phyloP scores from a whole-genome alignment of 2,888 invertebrate genomes.

The Idaea aversata region DNA sequence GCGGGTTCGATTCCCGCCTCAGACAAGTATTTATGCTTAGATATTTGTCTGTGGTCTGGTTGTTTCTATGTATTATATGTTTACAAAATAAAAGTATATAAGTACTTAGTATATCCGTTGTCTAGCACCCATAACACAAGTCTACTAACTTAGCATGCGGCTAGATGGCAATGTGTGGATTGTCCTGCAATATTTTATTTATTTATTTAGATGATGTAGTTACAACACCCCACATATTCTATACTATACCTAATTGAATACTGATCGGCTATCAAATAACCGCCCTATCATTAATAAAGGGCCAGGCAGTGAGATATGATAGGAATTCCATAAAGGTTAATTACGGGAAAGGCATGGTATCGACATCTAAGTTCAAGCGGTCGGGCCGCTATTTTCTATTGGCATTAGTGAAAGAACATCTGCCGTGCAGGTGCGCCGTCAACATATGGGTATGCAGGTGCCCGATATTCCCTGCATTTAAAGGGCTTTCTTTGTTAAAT shows the following conservation, averaged over 20 bases:
- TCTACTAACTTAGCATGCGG: too few relatives aligned
- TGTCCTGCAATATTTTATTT: too few relatives aligned
- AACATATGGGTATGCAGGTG: conserved; percentile 39
- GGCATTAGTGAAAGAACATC: conserved; percentile 44
- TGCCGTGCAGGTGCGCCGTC: conserved; percentile 63
- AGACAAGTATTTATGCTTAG: too few relatives aligned
- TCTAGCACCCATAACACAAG: too few relatives aligned
- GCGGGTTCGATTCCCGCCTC: too few relatives aligned
- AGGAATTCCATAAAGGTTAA: neutral
- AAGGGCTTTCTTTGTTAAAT: conserved; percentile 16
- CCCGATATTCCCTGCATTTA: conserved; percentile 18
- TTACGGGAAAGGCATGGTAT: neutral
- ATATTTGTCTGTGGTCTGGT: too few relatives aligned
- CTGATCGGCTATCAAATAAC: neutral
- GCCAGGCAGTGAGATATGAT: conserved; percentile 5
- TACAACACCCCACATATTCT: neutral
- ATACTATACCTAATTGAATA: neutral
- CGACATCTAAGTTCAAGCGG: conserved; percentile 16
- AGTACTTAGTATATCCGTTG: too few relatives aligned
- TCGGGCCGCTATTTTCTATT: conserved; percentile 23
- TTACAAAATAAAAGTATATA: too few relatives aligned
- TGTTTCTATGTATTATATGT: too few relatives aligned
- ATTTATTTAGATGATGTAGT: neutral
- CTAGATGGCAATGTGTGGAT: too few relatives aligned
- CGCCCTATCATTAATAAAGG: conserved; percentile 8